These are phyloP conservation scores for Esperia sulphurella DNA, from an alignment of 2,888 invertebrate genomes.

Conservation along the genomic window DNA sequence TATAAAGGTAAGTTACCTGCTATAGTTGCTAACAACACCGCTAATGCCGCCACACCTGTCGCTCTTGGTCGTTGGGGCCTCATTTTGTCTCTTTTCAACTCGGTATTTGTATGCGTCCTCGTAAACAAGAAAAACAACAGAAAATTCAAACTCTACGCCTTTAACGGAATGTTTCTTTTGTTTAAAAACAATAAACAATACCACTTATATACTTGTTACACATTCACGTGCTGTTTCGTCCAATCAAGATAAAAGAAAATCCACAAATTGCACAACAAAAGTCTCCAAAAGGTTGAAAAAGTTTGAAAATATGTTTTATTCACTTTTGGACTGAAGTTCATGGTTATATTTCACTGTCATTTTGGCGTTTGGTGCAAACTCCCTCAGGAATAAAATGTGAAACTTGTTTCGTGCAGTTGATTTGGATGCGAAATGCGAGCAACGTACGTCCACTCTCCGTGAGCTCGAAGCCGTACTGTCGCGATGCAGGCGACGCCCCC, in stretches of 20 bases:
- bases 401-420: conserved; percentile 68
- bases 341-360: conserved; percentile 35
- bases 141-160: conserved; percentile 49
- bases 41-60: conserved; percentile 74
- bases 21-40: conserved; percentile 64
- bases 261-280: conserved; percentile 64
- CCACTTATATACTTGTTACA: conserved; percentile 63
- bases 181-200: conserved; percentile 61
- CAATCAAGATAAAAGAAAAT: conserved; percentile 52
- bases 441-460: conserved; percentile 53
- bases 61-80: conserved; percentile 56
- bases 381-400: conserved; percentile 31
- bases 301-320: conserved; percentile 38
- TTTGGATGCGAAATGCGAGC: conserved; percentile 24
- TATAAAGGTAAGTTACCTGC: conserved; percentile 58
- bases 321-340: conserved; percentile 46
- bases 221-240: conserved; percentile 56
- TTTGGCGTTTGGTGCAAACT: conserved; percentile 17
- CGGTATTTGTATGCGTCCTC: conserved; percentile 52
- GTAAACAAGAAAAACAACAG: conserved; percentile 60
- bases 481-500: conserved; percentile 54
- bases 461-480: conserved; percentile 56
- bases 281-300: conserved; percentile 40
- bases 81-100: conserved; percentile 74
- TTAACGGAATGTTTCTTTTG: conserved; percentile 54